These are phyloP conservation scores for Hydrozoanthus tunicans DNA, from an alignment of 64 coral and sea anemone genomes.

Conservation along the genomic window DNA sequence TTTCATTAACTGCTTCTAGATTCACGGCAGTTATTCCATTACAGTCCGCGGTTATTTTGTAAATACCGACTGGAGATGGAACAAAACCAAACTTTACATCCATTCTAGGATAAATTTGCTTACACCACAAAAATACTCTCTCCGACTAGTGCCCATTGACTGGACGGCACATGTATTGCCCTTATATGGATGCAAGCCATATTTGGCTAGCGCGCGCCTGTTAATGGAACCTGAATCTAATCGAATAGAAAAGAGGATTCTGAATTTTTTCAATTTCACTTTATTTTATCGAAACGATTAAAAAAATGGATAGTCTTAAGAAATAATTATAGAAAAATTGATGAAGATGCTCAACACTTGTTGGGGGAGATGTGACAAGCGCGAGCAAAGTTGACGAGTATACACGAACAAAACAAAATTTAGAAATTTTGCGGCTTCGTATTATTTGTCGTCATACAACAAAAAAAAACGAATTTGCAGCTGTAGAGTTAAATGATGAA, in stretches of 20 bases:
- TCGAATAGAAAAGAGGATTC: neutral
- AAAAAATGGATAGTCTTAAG: too few relatives aligned
- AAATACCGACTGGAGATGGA: slow-evolving; percentile 72
- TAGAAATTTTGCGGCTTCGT: neutral
- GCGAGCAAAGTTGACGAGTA: neutral
- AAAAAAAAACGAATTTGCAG: neutral
- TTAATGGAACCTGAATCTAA: neutral
- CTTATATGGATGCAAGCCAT: too few relatives aligned
- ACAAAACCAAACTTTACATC: neutral
- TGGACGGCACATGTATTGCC: too few relatives aligned
- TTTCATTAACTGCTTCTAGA: slow-evolving; percentile 12
- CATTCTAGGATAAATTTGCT: neutral
- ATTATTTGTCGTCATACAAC: neutral
- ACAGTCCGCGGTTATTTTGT: slow-evolving; percentile 79
- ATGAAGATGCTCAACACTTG: too few relatives aligned
- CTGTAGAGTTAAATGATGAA: neutral
- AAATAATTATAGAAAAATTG: too few relatives aligned
- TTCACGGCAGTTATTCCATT: slow-evolving; percentile 59
- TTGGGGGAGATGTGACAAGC: neutral
- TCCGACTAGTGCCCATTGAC: too few relatives aligned
- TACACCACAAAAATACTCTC: neutral
- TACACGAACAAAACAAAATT: neutral
- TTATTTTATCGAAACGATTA: too few relatives aligned
- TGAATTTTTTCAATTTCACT: too few relatives aligned
- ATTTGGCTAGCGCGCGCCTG: neutral